These are phyloP conservation scores for Hyles euphorbiae DNA, from an alignment of 1,140 invertebrate species.

Conservation along the genomic window DNA sequence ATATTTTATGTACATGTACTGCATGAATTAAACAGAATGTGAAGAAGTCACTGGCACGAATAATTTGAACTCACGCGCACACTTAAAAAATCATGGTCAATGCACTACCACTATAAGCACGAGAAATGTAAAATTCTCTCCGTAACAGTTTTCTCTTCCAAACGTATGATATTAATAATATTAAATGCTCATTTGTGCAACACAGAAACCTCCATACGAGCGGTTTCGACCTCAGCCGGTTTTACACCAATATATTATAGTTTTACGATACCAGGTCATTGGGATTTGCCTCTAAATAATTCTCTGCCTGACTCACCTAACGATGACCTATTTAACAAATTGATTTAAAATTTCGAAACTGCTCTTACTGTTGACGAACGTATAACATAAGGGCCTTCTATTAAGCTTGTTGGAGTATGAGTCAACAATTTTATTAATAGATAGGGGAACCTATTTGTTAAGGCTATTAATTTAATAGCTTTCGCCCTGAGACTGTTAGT, in stretches of 20 bases:
- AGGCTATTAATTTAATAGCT: no score
- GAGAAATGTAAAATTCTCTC: no score
- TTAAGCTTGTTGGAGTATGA: conserved; percentile 1
- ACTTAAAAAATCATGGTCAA: no score
- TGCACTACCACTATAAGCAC: no score
- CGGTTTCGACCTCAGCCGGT: conserved; percentile 27
- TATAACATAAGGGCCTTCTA: background rate
- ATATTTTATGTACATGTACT: no score
- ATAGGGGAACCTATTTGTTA: background rate
- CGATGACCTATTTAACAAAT: conserved; percentile 9
- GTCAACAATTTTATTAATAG: background rate
- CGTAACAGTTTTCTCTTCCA: no score
- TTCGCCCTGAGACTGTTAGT: no score
- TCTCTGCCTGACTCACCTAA: background rate
- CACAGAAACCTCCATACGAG: conserved; percentile 41
- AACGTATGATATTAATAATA: conserved; percentile 6
- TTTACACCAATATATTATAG: conserved; percentile 37
- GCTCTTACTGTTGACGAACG: background rate
- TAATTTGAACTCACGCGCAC: no score
- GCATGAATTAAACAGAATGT: no score
- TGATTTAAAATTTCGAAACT: background rate
- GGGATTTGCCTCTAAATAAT: conserved; percentile 20
- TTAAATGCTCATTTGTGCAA: conserved; percentile 6
- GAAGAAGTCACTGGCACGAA: no score
- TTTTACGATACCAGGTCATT: conserved; percentile 41